Evolutionary conservation across 2,888 invertebrate species (phyloP).

Genomic region (Ceramica pisi): DNA sequence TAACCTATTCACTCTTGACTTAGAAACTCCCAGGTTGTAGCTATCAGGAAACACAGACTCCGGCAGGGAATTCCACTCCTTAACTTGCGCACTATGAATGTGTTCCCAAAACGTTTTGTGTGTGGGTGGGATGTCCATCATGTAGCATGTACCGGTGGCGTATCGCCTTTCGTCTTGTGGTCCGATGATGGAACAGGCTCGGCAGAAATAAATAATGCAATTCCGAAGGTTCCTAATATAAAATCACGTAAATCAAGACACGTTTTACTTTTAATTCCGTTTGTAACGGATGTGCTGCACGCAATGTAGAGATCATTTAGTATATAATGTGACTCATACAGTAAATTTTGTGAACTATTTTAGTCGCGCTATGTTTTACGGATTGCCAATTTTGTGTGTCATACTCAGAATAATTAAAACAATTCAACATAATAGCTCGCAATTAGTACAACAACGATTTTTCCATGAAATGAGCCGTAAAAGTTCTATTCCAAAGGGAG

Average conservation of each 20-base stretch:
- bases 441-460: slow-evolving; percentile 15
- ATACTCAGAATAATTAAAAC: slow-evolving; percentile 20
- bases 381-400: slow-evolving; percentile 16
- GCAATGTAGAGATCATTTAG: slow-evolving; percentile 42
- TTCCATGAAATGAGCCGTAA: neutral
- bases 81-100: too few species aligned
- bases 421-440: neutral
- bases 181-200: too few species aligned
- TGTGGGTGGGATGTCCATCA: too few species aligned
- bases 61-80: too few species aligned
- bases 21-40: too few species aligned
- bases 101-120: too few species aligned
- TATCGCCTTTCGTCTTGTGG: too few species aligned
- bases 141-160: too few species aligned
- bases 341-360: slow-evolving; percentile 27
- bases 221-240: slow-evolving; percentile 34
- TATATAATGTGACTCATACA: slow-evolving; percentile 24
- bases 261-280: slow-evolving; percentile 29
- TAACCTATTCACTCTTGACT: too few species aligned
- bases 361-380: neutral
- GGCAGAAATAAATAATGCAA: too few species aligned
- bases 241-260: slow-evolving; percentile 38
- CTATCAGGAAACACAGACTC: too few species aligned
- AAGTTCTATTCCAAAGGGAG: neutral
- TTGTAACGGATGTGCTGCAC: slow-evolving; percentile 41